Conservation (phyloP, 2,113 vertebrate species). For the Euleptes europaea region DNA sequence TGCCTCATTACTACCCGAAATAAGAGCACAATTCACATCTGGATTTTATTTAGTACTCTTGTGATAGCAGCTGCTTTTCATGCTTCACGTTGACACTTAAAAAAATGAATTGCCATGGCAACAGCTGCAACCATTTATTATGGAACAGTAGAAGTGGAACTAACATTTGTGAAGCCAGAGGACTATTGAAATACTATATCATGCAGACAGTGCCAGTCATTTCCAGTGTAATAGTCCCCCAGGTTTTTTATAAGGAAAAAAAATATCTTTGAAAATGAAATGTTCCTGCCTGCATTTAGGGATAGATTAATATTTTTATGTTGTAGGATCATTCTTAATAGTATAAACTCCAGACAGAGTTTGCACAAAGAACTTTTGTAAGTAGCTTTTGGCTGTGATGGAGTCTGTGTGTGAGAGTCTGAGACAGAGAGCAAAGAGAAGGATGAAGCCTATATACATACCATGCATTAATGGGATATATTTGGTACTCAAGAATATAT, state of each 20-base stretch:
- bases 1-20: constrained; percentile 28
- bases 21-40: constrained; percentile 54
- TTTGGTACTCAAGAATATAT: neutral
- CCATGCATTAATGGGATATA: neutral
- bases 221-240: constrained; percentile 33
- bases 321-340: constrained; percentile 28
- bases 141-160: constrained; percentile 60
- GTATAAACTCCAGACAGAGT: constrained; percentile 52
- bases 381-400: constrained; percentile 17
- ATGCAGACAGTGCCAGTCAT: constrained; percentile 44
- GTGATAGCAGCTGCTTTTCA: constrained; percentile 68
- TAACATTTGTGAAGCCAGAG: constrained; percentile 66
- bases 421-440: neutral
- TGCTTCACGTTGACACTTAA: constrained; percentile 63
- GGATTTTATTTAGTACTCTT: constrained; percentile 60
- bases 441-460: neutral
- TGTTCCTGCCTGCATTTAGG: constrained; percentile 32
- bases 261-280: constrained; percentile 53
- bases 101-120: constrained; percentile 74
- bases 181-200: constrained; percentile 54
- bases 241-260: constrained; percentile 33
- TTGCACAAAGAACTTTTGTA: constrained; percentile 35
- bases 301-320: constrained; percentile 33
- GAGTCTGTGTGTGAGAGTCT: neutral
- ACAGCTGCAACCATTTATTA: constrained; percentile 75